Evolutionary conservation across 2,888 invertebrate species (phyloP).

Genomic region (Tricholauxania praeusta): DNA sequence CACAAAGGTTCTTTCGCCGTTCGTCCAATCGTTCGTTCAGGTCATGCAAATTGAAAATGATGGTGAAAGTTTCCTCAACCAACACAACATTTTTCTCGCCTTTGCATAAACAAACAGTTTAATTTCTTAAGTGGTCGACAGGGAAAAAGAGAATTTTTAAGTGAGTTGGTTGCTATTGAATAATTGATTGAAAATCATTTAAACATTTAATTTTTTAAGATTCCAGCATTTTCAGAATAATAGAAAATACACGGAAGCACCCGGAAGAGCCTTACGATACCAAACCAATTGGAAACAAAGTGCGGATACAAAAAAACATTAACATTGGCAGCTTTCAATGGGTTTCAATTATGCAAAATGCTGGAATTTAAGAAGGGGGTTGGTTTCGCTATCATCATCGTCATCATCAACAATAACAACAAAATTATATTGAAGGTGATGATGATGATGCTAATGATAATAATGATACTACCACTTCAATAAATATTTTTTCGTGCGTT

Average conservation of each 20-base stretch:
- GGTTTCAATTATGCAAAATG: constrained; percentile 59
- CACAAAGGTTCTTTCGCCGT: too few species aligned
- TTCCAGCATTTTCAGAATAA: neutral
- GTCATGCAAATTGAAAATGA: too few species aligned
- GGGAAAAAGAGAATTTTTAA: constrained; percentile 21
- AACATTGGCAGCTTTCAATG: constrained; percentile 23
- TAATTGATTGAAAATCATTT: constrained; percentile 34
- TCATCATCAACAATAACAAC: neutral
- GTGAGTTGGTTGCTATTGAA: constrained; percentile 25
- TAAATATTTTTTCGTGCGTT: constrained; percentile 26
- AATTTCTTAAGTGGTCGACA: constrained; percentile 30
- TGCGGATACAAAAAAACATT: neutral
- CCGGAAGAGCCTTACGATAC: too few species aligned
- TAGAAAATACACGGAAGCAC: neutral
- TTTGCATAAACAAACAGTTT: constrained; percentile 34
- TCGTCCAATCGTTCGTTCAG: too few species aligned
- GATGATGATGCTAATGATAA: constrained; percentile 5
- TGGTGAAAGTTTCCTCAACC: neutral
- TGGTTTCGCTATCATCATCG: neutral
- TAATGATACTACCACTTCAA: constrained; percentile 2
- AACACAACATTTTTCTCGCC: constrained; percentile 13
- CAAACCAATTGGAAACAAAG: too few species aligned
- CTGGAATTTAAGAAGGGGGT: constrained; percentile 55
- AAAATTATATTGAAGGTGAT: neutral
- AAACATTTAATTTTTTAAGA: constrained; percentile 31